Evolutionary conservation across 1,140 invertebrate species (phyloP), one percentile per base, ranked within the genome.

Genomic region (Ceratosolen solmsi): DNA sequence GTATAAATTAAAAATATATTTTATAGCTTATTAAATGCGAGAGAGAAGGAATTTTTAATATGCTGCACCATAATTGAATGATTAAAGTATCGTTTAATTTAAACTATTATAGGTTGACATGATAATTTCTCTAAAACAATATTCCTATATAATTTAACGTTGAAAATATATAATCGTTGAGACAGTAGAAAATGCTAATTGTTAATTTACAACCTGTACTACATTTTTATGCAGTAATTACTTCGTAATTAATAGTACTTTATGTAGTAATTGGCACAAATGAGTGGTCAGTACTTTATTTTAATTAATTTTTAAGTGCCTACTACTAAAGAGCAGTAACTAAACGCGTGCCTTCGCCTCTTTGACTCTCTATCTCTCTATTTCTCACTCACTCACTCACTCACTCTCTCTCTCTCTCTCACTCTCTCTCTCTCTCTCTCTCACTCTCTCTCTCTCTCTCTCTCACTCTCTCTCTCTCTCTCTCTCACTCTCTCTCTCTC

Each of bases 251-350:
- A 68, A 38, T 38, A 38, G 17, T 68, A 68, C 20, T 38, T 68
- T 17, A 65, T n/a, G 33, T 33, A 38, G 3, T 68, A 38, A 38
- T 38, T 68, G 22, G 33, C 33, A 38, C 33, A 68, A 68, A 68
- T 22, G 63, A 68, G 63, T 38, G 33, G 63, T 68, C 33, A 17
- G 33, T 38, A 68, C 63, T 36, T 68, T 63, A 36, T 3, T 63
- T 63, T 68, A 38, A 68, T 68, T 68, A 68, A 68, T 38, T 68
- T 68, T 68, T 68, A 68, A 68, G 63, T 68, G 63, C 33, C 63
- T 38, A 17, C 63, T 38, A 36, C 33, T n/a, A 38, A 68, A 38
- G 33, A 38, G 17, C 33, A 38, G 33, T 68, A 68, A 68, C 63
- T 38, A 25, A 68, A 68, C n/a, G 63, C 63, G 36, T 38, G 30